Evolutionary conservation across 2,113 vertebrate species (phyloP), one percentile per base, ranked within the genome.

Genomic region (Anguilla japonica): DNA sequence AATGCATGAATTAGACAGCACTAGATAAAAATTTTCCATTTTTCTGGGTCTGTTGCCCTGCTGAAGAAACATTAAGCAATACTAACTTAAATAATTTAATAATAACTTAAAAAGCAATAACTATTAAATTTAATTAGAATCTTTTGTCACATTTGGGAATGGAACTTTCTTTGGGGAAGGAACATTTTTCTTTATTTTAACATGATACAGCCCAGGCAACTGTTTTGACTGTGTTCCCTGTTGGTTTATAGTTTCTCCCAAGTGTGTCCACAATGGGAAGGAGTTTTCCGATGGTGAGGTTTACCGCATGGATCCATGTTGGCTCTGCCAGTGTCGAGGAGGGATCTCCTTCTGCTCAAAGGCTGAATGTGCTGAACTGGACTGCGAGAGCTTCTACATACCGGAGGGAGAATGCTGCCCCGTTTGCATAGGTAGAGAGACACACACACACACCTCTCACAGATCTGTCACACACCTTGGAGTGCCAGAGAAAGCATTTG

Each of bases 281-380:
- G 92, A 95, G 89, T 95, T 94, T 85, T 90, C 91, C 0, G 95
- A 96, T 81, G 96, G 94, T 26, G 94, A 96, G 87, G 95, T 96
- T 89, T 96, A 96, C 84, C 95, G 94, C 87, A 96, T 96, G 94
- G 95, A 96, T 89, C 90, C 92, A 50, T 96, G 96, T 90, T 96
- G 96, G 96, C 90, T 96, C 87, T 96, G 96, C 84, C 96, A 96
- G 90, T 96, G 96, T 86, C 92, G 95, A 0, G 95, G 94, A 26
- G 96, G 96, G 40, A 95, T 96, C 90, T 96, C 96, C 53, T 96
- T 96, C 91, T 96, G 96, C 89, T 96, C 96, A 91, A 96, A 95
- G 91, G 93, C 94, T 0, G 96, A 96, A 84, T 96, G 96, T 43
- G 94, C 94, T 0, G 93, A 95, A 89, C 93, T 94, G 43, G 93